phyloP scores from a whole-genome alignment of 1,140 invertebrate species.

The Mamestra configurata region DNA sequence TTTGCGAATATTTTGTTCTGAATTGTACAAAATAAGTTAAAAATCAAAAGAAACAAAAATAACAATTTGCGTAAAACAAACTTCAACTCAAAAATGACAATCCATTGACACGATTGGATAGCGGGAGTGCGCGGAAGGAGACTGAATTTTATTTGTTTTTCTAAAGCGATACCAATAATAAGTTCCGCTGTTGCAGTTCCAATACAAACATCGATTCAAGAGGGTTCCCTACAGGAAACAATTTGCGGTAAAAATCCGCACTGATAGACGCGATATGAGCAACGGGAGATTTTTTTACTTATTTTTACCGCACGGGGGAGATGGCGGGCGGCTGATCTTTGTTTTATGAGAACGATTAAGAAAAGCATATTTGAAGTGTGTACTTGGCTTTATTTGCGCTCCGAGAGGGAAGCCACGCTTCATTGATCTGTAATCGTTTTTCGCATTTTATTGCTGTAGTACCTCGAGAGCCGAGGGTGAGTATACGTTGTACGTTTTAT shows the following conservation, averaged over 20 bases:
- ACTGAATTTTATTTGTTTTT: conserved; percentile 70
- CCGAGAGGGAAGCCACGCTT: conserved; percentile 82
- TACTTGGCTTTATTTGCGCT: conserved; percentile 85
- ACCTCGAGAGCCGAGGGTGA: conserved; percentile 74
- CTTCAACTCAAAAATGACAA: conserved; percentile 7
- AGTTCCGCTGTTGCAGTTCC: conserved; percentile 63
- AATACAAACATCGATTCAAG: conserved; percentile 74
- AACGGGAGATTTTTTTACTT: conserved; percentile 73
- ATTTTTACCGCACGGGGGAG: conserved; percentile 74
- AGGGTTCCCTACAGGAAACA: conserved; percentile 73
- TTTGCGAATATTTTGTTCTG: neutral
- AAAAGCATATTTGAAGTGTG: conserved; percentile 88
- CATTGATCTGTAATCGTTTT: conserved; percentile 88
- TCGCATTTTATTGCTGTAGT: conserved; percentile 81
- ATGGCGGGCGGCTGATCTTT: conserved; percentile 82
- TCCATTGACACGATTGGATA: conserved; percentile 58
- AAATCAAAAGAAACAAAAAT: conserved; percentile 3
- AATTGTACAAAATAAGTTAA: neutral
- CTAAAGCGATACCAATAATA: conserved; percentile 69
- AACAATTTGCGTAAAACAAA: neutral
- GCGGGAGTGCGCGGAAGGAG: conserved; percentile 66
- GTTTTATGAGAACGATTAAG: conserved; percentile 88
- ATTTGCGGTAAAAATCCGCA: conserved; percentile 80
- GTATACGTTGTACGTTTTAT: conserved; percentile 65
- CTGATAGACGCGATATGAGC: conserved; percentile 79